Evolutionary conservation across 2,888 invertebrate species (phyloP).

Genomic region (Polyploca ridens): DNA sequence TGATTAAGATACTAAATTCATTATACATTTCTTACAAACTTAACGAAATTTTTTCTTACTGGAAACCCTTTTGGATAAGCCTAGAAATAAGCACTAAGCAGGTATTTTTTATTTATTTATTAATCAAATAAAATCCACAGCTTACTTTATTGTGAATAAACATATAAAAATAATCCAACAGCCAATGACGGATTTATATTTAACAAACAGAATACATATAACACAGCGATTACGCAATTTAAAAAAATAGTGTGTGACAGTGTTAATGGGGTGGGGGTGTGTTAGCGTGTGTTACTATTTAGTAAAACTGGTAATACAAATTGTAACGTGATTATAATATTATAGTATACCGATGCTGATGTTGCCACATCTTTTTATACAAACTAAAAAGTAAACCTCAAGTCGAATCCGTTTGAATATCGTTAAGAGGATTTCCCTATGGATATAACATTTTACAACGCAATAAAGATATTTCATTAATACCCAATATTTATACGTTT

Average conservation of each 20-base stretch:
- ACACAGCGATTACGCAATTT: too few species aligned
- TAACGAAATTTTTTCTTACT: neutral
- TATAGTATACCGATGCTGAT: neutral
- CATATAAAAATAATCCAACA: too few species aligned
- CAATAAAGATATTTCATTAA: constrained; percentile 70
- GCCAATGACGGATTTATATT: too few species aligned
- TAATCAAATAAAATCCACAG: too few species aligned
- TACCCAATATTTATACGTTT: constrained; percentile 71
- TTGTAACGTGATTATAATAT: neutral
- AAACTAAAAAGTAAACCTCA: neutral
- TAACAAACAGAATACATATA: too few species aligned
- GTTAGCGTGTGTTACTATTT: too few species aligned
- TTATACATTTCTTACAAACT: neutral
- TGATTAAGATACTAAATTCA: neutral
- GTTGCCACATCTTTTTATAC: neutral
- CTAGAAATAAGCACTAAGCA: too few species aligned
- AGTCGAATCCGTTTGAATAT: neutral
- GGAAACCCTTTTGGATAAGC: too few species aligned
- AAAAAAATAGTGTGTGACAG: too few species aligned
- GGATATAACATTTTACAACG: constrained; percentile 57
- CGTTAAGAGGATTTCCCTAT: neutral
- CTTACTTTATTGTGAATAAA: too few species aligned
- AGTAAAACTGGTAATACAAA: neutral
- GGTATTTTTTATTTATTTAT: too few species aligned
- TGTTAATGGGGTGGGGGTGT: too few species aligned